Base-by-base conservation (phyloP, 2,888 invertebrate species). In the Germaria angustata region DNA sequence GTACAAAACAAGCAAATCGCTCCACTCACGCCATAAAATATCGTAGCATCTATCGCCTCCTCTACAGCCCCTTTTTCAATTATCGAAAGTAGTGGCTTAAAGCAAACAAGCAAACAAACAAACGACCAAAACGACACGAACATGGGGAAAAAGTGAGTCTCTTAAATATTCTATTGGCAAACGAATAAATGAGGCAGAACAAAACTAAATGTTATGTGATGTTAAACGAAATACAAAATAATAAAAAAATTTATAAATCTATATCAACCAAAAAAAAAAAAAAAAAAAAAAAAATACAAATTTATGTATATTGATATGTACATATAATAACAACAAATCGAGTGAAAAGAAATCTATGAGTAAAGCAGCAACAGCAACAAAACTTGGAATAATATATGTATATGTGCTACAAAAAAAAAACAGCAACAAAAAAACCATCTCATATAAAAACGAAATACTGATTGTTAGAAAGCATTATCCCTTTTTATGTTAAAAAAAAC, bases 121-220 rank as follows among this genome's bases (percentile, higher is more conserved):
- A 72, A 59, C 39, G 22, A 63, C 44, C 41, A 15, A 32, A 53
- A 55, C 15, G 72, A 71, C 34, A 51, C 22, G 15, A 65, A 63
- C 32, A 69, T 13, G 9, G 22, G 22, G 51, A 34, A 73, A 61
- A 68, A 28, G 6, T 28, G 6, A 32, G 69, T 65, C 51, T 79
- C 17, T 71, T 82, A 76, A 79, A 82, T 82, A 82, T 82, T 82
- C 82, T 66, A 79, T 75, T 76, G 79, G 82, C 82, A 82, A 79
- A 79, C 65, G 59, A 79, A 65, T 79, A 79, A 82, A 82, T 82
- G 82, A 82, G 71, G 51, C 75, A 82, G 75, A 82, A 82, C 79
- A 71, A 82, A 82, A 75, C 75, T 82, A 59, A 79, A 79, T 82
- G 82, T 79, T 79, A 76, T 82, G 73, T 81, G 79, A 76, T 79